These are phyloP conservation scores for Trypoxylus dichotomus DNA, from an alignment of 1,140 invertebrate species.

Conservation along the genomic window DNA sequence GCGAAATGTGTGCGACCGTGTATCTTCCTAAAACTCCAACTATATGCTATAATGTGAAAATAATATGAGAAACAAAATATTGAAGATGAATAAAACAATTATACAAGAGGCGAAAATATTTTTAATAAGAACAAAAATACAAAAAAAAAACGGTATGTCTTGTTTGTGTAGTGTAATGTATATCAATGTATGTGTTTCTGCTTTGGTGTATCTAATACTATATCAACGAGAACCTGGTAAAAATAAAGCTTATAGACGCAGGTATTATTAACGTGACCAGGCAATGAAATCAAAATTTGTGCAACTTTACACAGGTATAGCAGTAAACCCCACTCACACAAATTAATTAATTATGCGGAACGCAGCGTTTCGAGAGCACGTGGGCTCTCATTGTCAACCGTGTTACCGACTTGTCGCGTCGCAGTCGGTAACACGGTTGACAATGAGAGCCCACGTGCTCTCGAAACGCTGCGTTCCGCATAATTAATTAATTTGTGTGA, in stretches of 20 bases:
- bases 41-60: not conserved
- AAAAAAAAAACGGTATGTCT: not conserved
- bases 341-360: too few species aligned
- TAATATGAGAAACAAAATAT: not conserved
- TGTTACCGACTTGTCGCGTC: too few species aligned
- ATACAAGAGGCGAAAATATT: not conserved
- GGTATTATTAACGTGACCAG: too few species aligned
- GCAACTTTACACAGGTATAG: too few species aligned
- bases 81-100: not conserved
- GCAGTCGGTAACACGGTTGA: too few species aligned
- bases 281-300: too few species aligned
- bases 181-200: not conserved
- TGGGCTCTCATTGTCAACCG: too few species aligned
- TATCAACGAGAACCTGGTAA: not conserved
- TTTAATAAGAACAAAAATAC: slow-evolving; percentile 54
- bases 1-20: slow-evolving; percentile 6
- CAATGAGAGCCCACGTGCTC: too few species aligned
- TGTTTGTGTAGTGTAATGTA: not conserved
- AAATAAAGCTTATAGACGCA: not conserved
- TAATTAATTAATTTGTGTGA: too few species aligned
- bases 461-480: too few species aligned
- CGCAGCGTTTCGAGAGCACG: too few species aligned
- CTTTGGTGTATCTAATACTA: not conserved
- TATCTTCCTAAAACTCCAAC: not conserved
- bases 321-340: too few species aligned